Evolutionary conservation across 2,888 invertebrate genomes (phyloP).

Genomic region (Poecilobothrus nobilitatus): DNA sequence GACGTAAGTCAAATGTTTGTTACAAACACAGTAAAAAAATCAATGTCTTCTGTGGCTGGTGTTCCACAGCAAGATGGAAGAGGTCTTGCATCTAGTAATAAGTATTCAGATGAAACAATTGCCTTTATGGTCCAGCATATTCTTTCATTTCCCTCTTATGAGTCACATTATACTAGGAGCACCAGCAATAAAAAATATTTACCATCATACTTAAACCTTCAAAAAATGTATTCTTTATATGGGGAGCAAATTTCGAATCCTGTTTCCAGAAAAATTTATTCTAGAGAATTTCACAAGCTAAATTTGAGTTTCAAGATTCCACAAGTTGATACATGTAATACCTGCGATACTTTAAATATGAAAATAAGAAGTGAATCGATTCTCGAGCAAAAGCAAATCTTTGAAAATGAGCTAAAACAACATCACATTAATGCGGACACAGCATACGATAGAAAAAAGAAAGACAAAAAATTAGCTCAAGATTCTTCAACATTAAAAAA

Average conservation of each 20-base stretch:
- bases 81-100: not conserved
- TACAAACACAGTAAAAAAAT: not conserved
- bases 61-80: not conserved
- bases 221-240: conserved; percentile 1
- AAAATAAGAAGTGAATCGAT: not conserved
- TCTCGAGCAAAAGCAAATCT: not conserved
- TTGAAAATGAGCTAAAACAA: not conserved
- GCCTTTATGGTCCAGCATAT: not conserved
- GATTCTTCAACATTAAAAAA: not conserved
- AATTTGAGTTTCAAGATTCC: not conserved
- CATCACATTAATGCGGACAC: not conserved
- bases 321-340: not conserved
- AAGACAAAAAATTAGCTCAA: not conserved
- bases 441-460: not conserved
- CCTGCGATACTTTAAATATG: not conserved
- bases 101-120: not conserved
- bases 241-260: not conserved
- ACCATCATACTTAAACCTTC: not conserved
- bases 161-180: not conserved
- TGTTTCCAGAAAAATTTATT: not conserved
- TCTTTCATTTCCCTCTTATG: not conserved
- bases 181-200: conserved; percentile 7
- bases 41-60: not conserved
- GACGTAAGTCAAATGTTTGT: not conserved
- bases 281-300: not conserved